A percentile compares a stretch with the other conserved stretches of the same genome.
phyloP scores from a whole-genome alignment of 2,888 invertebrate genomes.

The Stenotaenia linearis region DNA sequence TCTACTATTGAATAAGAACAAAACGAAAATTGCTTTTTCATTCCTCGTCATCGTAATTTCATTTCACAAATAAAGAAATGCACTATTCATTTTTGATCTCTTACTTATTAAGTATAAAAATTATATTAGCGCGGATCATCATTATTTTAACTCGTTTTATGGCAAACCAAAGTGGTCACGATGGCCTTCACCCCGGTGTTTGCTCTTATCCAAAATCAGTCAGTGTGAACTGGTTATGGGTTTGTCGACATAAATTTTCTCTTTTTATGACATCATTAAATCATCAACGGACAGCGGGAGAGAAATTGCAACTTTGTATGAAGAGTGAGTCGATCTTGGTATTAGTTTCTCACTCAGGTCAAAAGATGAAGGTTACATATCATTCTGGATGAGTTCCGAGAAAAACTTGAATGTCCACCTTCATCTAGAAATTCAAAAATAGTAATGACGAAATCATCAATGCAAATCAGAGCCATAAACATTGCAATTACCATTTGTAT shows the following conservation, averaged over 20 bases:
- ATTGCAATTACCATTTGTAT: conserved; percentile 11
- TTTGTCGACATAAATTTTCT: conserved; percentile 17
- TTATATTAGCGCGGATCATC: no score
- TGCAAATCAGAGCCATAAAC: not conserved
- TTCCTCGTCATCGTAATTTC: not conserved
- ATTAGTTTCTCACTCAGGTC: not conserved
- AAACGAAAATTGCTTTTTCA: conserved; percentile 8
- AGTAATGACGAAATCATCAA: conserved; percentile 16
- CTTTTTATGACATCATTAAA: conserved; percentile 17
- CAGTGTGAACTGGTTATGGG: conserved; percentile 26
- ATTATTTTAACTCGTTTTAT: not conserved
- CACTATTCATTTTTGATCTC: no score
- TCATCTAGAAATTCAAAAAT: not conserved
- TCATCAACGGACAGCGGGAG: conserved; percentile 21
- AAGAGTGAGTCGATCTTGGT: conserved; percentile 8
- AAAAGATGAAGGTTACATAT: not conserved
- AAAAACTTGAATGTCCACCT: not conserved
- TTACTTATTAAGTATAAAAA: no score
- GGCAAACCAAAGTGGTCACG: not conserved
- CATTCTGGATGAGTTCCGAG: not conserved
- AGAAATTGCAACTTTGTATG: conserved; percentile 22
- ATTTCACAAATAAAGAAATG: not conserved
- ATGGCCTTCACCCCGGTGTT: conserved; percentile 11
- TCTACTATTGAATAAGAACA: conserved; percentile 14
- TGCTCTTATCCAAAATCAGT: conserved; percentile 19